Percentiles rank a stretch among this genome's conserved stretches.
Evolutionary conservation across 2,888 invertebrate species (phyloP).

Genomic region (Abrostola triplasia): DNA sequence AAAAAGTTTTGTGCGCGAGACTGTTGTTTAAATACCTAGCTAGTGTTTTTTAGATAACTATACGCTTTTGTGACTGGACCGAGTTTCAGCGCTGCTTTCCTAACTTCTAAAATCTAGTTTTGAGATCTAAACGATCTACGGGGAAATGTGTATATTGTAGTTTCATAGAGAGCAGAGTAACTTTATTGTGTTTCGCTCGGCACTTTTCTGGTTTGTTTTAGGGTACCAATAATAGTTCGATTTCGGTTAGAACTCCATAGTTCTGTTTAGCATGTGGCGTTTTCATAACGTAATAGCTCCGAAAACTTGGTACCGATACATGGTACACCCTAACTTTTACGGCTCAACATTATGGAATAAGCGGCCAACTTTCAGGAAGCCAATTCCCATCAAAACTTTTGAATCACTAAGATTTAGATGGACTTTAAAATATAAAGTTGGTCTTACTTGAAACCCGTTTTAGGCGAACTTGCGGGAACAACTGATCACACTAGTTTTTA

Average conservation of each 20-base stretch:
- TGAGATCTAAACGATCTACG: constrained; percentile 38
- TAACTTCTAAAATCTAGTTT: constrained; percentile 46
- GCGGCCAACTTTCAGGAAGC: constrained; percentile 35
- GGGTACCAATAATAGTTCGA: constrained; percentile 8
- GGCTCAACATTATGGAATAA: constrained; percentile 28
- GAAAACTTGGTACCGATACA: constrained; percentile 23
- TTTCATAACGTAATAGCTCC: constrained; percentile 21
- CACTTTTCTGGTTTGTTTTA: constrained; percentile 18
- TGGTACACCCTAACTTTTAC: constrained; percentile 32
- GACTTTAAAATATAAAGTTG: constrained; percentile 55
- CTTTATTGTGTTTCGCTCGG: constrained; percentile 24
- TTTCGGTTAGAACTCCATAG: constrained; percentile 20
- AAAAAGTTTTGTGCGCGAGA: constrained; percentile 43
- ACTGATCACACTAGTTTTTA: constrained; percentile 44
- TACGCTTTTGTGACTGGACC: constrained; percentile 29
- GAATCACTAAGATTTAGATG: constrained; percentile 49
- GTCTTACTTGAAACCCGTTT: constrained; percentile 42
- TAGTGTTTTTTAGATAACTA: constrained; percentile 31
- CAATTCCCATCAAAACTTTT: constrained; percentile 50
- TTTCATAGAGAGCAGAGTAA: constrained; percentile 26
- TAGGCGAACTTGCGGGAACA: constrained; percentile 35
- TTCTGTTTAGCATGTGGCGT: neutral
- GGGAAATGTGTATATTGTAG: constrained; percentile 31
- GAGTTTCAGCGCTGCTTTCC: constrained; percentile 20
- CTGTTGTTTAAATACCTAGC: constrained; percentile 52